Conservation (phyloP, 2,113 vertebrate species). For the Crocuta crocuta region DNA sequence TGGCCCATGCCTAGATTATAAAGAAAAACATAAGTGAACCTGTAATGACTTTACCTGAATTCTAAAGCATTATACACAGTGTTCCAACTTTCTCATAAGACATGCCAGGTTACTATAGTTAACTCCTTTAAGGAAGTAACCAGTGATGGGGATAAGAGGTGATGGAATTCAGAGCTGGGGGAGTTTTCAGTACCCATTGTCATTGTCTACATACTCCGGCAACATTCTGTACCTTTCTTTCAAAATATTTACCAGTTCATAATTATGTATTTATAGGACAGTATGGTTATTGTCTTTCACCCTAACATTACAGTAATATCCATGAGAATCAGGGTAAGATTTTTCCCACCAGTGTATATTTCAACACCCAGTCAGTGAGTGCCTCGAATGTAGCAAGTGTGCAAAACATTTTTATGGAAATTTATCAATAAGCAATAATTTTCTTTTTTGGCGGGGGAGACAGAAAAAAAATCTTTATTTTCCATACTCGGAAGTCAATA, state of each 20-base stretch:
- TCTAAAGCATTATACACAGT: constrained; percentile 31
- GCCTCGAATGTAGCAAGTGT: background rate
- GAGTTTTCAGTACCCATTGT: background rate
- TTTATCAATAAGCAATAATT: background rate
- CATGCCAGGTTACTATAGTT: background rate
- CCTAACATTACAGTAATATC: background rate
- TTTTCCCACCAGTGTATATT: background rate
- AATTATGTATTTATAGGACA: background rate
- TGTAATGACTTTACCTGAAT: background rate
- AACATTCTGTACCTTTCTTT: constrained; percentile 8
- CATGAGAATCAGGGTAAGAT: background rate
- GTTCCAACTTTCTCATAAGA: background rate
- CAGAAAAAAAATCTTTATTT: too few relatives aligned
- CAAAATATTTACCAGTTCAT: constrained; percentile 36
- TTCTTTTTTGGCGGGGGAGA: too few relatives aligned
- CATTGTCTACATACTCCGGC: background rate
- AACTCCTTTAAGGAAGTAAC: background rate
- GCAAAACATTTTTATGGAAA: background rate
- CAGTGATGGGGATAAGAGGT: background rate
- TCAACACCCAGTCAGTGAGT: background rate
- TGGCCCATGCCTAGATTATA: background rate
- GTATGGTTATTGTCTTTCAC: background rate
- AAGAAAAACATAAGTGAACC: background rate
- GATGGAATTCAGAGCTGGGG: background rate
- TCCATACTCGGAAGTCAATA: too few relatives aligned